These are phyloP conservation scores for Neosalanx taihuensis DNA, from an alignment of 2,797 vertebrate genomes.

Conservation along the genomic window DNA sequence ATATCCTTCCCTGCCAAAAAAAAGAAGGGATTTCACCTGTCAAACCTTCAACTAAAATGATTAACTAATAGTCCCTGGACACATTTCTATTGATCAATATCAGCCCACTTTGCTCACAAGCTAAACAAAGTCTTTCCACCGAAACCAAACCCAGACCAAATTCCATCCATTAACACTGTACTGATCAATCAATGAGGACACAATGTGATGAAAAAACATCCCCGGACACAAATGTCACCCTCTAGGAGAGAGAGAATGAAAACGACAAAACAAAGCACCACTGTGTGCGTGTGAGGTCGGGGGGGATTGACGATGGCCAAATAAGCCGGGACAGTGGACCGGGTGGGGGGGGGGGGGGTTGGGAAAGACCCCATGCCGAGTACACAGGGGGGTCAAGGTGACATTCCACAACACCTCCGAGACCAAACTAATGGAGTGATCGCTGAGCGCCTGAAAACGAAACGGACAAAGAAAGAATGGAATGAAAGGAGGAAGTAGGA, in stretches of 20 bases:
- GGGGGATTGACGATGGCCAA: constrained; percentile 29
- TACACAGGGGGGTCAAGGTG: constrained; percentile 78
- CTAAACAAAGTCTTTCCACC: not conserved
- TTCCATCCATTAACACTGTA: not conserved
- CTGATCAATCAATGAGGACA: constrained; percentile 1
- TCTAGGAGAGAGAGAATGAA: constrained; percentile 24
- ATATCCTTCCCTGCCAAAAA: not conserved
- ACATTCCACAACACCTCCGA: constrained; percentile 83
- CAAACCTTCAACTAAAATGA: not conserved
- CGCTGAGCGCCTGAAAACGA: constrained; percentile 59
- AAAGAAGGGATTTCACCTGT: not conserved
- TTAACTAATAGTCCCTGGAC: constrained; percentile 11
- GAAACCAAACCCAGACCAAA: not conserved
- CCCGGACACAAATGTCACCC: constrained; percentile 19
- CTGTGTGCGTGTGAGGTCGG: constrained; percentile 54
- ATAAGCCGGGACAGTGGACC: constrained; percentile 1
- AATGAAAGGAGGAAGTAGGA: constrained; percentile 33
- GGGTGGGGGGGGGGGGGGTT: constrained; percentile 54
- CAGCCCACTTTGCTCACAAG: not conserved
- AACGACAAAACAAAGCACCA: constrained; percentile 68
- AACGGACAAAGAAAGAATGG: not conserved
- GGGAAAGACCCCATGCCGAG: constrained; percentile 73
- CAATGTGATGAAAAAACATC: constrained; percentile 8
- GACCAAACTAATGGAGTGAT: constrained; percentile 72
- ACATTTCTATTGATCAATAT: not conserved